Percentiles rank a stretch among this genome's conserved stretches.
These are phyloP conservation scores for Lathronympha strigana DNA, from an alignment of 2,888 invertebrate species.

Conservation along the genomic window DNA sequence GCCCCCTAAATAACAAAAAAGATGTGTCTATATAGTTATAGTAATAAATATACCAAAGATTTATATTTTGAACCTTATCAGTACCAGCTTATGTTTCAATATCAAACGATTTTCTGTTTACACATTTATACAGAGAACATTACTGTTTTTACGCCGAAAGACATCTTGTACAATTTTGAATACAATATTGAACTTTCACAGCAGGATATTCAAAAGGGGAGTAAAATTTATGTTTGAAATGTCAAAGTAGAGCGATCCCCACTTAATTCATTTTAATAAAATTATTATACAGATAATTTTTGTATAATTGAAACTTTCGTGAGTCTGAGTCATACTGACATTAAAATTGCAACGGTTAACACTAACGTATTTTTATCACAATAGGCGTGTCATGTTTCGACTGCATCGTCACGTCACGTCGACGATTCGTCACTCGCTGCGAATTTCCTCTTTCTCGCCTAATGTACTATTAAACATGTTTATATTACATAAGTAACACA, in stretches of 20 bases:
- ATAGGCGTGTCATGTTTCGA: no score
- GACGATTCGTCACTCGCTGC: no score
- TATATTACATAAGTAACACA: neutral
- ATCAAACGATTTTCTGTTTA: neutral
- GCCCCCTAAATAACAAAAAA: constrained; percentile 1
- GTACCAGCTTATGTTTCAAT: neutral
- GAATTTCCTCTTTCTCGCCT: no score
- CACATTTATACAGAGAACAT: neutral
- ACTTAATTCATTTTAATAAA: neutral
- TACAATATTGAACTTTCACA: neutral
- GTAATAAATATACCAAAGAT: neutral
- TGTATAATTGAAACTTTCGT: no score
- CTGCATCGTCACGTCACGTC: no score
- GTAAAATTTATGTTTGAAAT: neutral
- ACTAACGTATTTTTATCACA: no score
- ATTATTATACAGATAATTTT: neutral
- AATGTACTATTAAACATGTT: neutral
- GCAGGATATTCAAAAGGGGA: neutral
- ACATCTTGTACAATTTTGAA: neutral
- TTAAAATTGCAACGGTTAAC: no score
- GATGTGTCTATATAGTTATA: neutral
- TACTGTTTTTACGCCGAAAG: neutral
- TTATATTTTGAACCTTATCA: neutral
- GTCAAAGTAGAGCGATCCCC: neutral
- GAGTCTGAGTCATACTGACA: no score